Evolutionary conservation across 2,888 invertebrate species (phyloP).

Genomic region (Coenonympha glycerion): DNA sequence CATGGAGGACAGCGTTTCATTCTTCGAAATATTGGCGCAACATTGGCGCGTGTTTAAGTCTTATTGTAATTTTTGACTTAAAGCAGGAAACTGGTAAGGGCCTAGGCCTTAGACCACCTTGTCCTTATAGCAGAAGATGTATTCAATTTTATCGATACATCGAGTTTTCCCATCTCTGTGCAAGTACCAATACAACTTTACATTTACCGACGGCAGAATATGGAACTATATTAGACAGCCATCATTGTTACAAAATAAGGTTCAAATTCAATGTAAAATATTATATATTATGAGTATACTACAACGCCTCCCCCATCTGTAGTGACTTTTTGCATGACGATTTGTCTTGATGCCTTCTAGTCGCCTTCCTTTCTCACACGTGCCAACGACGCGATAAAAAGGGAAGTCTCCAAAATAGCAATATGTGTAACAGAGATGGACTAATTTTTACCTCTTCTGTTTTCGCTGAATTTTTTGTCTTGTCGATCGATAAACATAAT

Average conservation of each 20-base stretch:
- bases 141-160: not conserved
- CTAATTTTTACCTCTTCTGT: not conserved
- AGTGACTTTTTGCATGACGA: not conserved
- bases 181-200: not conserved
- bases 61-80: too few relatives aligned
- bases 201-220: not conserved
- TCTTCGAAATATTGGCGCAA: too few relatives aligned
- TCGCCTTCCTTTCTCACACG: not conserved
- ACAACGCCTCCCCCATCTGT: not conserved
- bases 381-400: not conserved
- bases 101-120: too few relatives aligned
- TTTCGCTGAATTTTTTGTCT: not conserved
- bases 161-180: not conserved
- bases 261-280: not conserved
- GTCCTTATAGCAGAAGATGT: too few relatives aligned
- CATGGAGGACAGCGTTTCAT: too few relatives aligned
- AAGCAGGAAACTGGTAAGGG: too few relatives aligned
- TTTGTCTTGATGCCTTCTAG: not conserved
- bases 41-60: too few relatives aligned
- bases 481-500: not conserved
- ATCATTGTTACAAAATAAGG: not conserved
- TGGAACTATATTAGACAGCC: not conserved
- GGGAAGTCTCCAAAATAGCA: not conserved
- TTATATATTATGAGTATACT: not conserved
- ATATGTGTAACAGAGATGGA: not conserved